Evolutionary conservation across 1,140 invertebrate species (phyloP), one percentile per base, ranked within the genome.

Genomic region (Caenorhabditis brenneri): DNA sequence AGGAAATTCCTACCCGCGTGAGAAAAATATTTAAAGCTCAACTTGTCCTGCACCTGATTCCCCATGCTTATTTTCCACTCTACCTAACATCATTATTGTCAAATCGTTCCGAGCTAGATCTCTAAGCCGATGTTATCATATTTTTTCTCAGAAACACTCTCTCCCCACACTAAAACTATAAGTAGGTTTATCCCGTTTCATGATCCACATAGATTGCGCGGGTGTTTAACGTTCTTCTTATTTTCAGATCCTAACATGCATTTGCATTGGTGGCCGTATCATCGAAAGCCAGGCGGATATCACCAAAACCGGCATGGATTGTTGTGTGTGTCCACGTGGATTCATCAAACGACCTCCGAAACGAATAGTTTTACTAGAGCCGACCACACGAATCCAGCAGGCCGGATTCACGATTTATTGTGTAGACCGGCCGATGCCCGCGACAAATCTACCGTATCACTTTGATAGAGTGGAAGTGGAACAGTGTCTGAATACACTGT

Each of bases 371-470:
- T 22, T 74, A 22, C 36, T 42, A 7, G 65, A 74, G n/a, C 65
- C 36, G 15, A 74, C 65, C 6, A 74, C 65, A 46, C 33, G 65
- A 27, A 74, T 74, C 24, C 65, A 74, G 24, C 65, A 74, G 29
- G 16, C 65, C 24, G 65, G 65, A 42, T 74, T 74, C 65, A 74
- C 65, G 2, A 74, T 74, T 74, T 74, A 74, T 24, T 74, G 65
- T 46, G 65, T 74, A 7, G 65, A 74, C n/a, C 27, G 65, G 22
- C 65, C 65, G 7, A 74, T 74, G 65, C 65, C 65, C 9, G 65
- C 36, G 5, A 74, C 65, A 22, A 74, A 74, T 42, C 36, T 74
- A 24, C 65, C 65, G 19, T 74, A 74, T 46, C 65, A 74, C 10
- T 74, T 42, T 12, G 65, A 74, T 42, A 12, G 29, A 4, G 36